Evolutionary conservation across 1,140 invertebrate genomes (phyloP).

Genomic region (Potamilus streckersoni): DNA sequence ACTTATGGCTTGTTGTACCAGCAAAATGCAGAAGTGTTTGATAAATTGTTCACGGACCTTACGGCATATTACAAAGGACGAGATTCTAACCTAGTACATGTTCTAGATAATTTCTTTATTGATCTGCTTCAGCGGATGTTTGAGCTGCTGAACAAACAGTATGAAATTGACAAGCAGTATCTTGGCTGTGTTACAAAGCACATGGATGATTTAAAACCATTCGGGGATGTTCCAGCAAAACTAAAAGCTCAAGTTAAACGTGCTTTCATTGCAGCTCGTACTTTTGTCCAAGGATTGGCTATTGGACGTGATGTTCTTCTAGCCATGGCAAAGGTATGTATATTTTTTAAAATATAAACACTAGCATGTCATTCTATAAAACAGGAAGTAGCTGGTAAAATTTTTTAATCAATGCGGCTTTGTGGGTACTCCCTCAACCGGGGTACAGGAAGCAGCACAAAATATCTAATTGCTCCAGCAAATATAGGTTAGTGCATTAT

Average conservation of each 20-base stretch:
- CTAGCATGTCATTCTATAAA: too few relatives aligned
- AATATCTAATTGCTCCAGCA: too few relatives aligned
- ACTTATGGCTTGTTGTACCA: constrained; percentile 97
- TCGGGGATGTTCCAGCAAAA: constrained; percentile 93
- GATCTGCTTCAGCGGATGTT: constrained; percentile 97
- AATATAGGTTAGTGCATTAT: background rate
- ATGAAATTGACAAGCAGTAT: constrained; percentile 87
- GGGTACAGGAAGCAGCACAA: too few relatives aligned
- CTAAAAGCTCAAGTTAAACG: constrained; percentile 88
- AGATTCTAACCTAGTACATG: constrained; percentile 82
- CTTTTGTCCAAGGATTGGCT: constrained; percentile 88
- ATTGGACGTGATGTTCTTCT: constrained; percentile 86
- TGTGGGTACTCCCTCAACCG: too few relatives aligned
- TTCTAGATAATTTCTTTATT: constrained; percentile 93
- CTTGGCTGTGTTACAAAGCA: constrained; percentile 87
- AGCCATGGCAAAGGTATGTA: constrained; percentile 83
- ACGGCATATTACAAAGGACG: constrained; percentile 85
- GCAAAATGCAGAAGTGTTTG: constrained; percentile 92
- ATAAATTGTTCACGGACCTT: constrained; percentile 88
- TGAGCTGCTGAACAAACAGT: constrained; percentile 88
- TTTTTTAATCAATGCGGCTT: too few relatives aligned
- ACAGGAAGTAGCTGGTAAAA: too few relatives aligned
- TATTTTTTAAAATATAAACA: background rate
- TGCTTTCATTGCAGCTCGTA: constrained; percentile 93
- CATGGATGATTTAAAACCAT: constrained; percentile 93